Evolutionary conservation across 2,888 invertebrate species (phyloP), one percentile per base, ranked within the genome.

Genomic region (Eremobia ochroleuca): DNA sequence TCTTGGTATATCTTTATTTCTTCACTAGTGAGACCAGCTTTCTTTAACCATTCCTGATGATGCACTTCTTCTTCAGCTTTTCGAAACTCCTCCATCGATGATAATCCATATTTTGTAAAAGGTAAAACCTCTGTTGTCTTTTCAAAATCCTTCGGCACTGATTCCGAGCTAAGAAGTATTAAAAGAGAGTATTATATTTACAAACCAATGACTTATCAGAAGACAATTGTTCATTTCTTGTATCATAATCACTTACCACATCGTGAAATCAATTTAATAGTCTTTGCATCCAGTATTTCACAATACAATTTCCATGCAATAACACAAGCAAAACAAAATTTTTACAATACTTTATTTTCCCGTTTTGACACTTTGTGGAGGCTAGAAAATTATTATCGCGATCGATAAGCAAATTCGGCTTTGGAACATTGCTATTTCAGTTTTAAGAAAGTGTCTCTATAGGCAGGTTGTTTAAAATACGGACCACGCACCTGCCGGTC

Each of bases 1-100:
- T 97, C 97, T 62, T 94, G 91, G 70, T 96, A 96, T n/a, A 97
- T 83, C 85, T 96, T 93, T 34, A 97, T 94, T 91, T 97, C 97
- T 9, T 97, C 95, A 69, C 93, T 90, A 8, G 95, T 93, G 9
- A 97, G 91, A 52, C 97, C 97, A 61, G 94, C 94, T 69, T 94
- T 95, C 85, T 96, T 97, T 69, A 97, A 87, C 89, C 92, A 92
- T 90, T 97, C 97, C 61, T 95, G 88, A 86, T 94, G 91, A 62
- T 95, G 92, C 37, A 95, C 87, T 67, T 95, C 93, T 62, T 94
- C 91, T 79, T 97, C 93, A 2, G 93, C 93, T 74, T 94, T 92
- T 78, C 94, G 91, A 86, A 97, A 97, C 80, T 97, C 94, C 86
- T 95, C 88, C 49, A 96, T 90, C 18, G 95, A 93, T 25, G 95